These are phyloP conservation scores for Salvelinus alpinus DNA, from an alignment of 2,113 vertebrate genomes.

Conservation along the genomic window DNA sequence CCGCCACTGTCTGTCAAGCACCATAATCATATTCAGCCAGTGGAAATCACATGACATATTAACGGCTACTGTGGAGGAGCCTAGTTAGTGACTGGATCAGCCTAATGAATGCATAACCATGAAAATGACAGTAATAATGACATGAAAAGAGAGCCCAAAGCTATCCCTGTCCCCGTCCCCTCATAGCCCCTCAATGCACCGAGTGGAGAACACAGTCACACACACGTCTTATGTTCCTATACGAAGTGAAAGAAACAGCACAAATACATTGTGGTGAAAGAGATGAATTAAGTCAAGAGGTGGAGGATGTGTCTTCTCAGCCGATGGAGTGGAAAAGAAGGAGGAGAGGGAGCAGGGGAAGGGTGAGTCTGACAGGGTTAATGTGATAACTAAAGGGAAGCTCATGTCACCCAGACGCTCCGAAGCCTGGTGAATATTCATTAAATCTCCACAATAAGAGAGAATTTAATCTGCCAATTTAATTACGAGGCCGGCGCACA, in stretches of 20 bases:
- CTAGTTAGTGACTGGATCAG: constrained; percentile 42
- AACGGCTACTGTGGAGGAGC: constrained; percentile 45
- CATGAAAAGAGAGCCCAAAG: constrained; percentile 36
- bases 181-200: constrained; percentile 15
- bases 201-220: constrained; percentile 6
- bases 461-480: constrained; percentile 66
- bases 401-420: constrained; percentile 48
- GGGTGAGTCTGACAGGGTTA: constrained; percentile 37
- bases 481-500: constrained; percentile 60
- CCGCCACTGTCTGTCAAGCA: constrained; percentile 50
- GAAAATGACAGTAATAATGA: constrained; percentile 43
- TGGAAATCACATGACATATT: constrained; percentile 52
- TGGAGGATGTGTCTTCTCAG: constrained; percentile 5
- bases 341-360: constrained; percentile 35
- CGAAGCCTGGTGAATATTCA: constrained; percentile 60
- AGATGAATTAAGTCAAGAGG: constrained; percentile 52
- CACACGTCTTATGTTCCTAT: neutral
- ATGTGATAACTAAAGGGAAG: constrained; percentile 45
- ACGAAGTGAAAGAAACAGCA: neutral
- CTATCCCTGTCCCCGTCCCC: constrained; percentile 26
- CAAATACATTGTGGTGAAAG: neutral
- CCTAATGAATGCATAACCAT: constrained; percentile 50
- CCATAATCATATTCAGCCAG: constrained; percentile 48
- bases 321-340: neutral
- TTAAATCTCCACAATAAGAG: constrained; percentile 63